Base-by-base conservation (phyloP, 2,797 vertebrate species). In the Periophthalmus magnuspinnatus region DNA sequence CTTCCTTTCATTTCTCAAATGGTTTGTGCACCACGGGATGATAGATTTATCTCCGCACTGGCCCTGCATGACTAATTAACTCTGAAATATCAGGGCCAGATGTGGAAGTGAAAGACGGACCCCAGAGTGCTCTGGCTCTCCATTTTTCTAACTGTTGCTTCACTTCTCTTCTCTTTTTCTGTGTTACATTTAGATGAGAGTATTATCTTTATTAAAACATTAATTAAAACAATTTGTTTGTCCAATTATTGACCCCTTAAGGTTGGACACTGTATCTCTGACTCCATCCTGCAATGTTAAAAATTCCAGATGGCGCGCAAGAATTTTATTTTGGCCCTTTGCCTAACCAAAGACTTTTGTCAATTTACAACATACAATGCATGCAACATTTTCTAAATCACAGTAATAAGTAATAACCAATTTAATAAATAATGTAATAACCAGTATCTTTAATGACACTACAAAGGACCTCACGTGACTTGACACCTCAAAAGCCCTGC, bases 1-100 rank as follows among this genome's bases (percentile, higher is more conserved):
- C 95, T 97, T 96, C 96, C 96, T 96, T 96, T 97, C 96, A 96
- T 97, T 97, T 96, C 94, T 96, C 95, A 95, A 95, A 95, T 95
- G 95, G 95, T 96, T 97, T 96, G 95, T 95, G 95, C 95, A 92
- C 94, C 88, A 91, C 91, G 90, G 94, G 95, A 96, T 97, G 96
- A 97, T 96, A 95, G 96, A 98, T 97, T 96, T 96, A 96, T 97
- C 95, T 95, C 93, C 95, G 95, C 95, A 95, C 94, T 94, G 92
- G 92, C 94, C 94, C 95, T 95, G 95, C 96, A 95, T 97, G 96
- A 97, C 96, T 96, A 96, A 97, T 97, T 96, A 96, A 95, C 95
- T 97, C 94, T 95, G 95, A 96, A 96, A 96, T 95, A 97, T 96
- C 95, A 95, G 94, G 94, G 95, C 95, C 96, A 98, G 96, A 98